Conservation (phyloP, 2,797 vertebrate genomes). For the Anabacerthia variegaticeps region DNA sequence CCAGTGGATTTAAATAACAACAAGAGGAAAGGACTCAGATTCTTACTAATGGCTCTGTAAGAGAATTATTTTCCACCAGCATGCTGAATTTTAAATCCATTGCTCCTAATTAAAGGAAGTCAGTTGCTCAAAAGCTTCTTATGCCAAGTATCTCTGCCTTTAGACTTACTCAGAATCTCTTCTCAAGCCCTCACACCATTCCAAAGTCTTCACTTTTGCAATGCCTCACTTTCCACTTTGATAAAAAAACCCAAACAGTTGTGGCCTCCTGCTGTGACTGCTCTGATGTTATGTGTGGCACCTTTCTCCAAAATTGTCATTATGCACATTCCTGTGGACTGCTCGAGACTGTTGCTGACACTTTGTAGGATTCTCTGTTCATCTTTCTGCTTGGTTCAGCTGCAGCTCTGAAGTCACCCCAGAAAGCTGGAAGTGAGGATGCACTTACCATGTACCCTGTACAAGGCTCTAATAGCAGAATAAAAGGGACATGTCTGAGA, state of each 20-base stretch:
- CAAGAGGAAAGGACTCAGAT: not conserved
- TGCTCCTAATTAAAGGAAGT: slow-evolving; percentile 36
- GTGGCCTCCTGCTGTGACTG: not conserved
- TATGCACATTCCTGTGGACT: not conserved
- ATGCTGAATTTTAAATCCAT: slow-evolving; percentile 20
- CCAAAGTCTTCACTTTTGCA: not conserved
- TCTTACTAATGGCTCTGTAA: not conserved
- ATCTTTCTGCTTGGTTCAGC: not conserved
- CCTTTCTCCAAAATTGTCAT: not conserved
- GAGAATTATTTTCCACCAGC: slow-evolving; percentile 2
- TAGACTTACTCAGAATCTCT: not conserved
- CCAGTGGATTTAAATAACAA: not conserved
- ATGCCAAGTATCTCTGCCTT: not conserved
- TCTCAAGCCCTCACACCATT: not conserved
- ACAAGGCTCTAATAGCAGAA: not conserved
- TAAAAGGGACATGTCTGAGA: not conserved
- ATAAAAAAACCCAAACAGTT: not conserved
- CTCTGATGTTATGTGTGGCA: not conserved
- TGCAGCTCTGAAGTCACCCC: not conserved
- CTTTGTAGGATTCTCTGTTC: not conserved
- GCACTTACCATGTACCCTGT: not conserved
- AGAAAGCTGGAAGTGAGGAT: not conserved
- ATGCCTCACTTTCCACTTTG: not conserved
- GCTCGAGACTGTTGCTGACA: not conserved
- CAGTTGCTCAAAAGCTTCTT: not conserved